Evolutionary conservation across 2,888 invertebrate genomes (phyloP).

Genomic region (Carpatolechia fugitivella): DNA sequence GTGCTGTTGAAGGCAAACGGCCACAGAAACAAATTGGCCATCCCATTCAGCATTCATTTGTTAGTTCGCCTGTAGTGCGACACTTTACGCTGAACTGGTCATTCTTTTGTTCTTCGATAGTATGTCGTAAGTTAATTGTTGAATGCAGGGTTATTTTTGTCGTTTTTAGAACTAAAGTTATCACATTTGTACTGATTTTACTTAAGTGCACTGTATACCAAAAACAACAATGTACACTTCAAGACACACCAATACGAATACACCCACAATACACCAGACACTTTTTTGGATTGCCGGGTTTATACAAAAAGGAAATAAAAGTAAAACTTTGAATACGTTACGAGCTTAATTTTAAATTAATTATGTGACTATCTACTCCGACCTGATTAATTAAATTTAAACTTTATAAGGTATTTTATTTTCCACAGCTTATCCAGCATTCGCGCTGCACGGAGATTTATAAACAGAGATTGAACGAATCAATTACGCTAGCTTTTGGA

Average conservation of each 20-base stretch:
- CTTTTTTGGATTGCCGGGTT: too few relatives aligned
- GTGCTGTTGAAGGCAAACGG: slow-evolving; percentile 12
- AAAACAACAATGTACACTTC: too few relatives aligned
- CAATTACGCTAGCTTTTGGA: slow-evolving; percentile 11
- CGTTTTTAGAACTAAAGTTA: too few relatives aligned
- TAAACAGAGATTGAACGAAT: slow-evolving; percentile 14
- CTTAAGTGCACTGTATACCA: too few relatives aligned
- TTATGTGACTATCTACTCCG: background rate
- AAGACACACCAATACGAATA: too few relatives aligned
- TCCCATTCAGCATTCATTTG: slow-evolving; percentile 40
- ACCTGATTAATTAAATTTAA: background rate
- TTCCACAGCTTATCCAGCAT: background rate
- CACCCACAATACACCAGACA: too few relatives aligned
- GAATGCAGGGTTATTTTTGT: too few relatives aligned
- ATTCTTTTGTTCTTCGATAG: slow-evolving; percentile 28
- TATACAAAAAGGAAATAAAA: too few relatives aligned
- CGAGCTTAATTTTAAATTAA: too few relatives aligned
- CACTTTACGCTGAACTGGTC: slow-evolving; percentile 36
- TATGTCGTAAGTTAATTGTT: slow-evolving; percentile 11
- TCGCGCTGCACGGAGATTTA: slow-evolving; percentile 15
- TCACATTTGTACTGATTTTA: too few relatives aligned
- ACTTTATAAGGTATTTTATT: background rate
- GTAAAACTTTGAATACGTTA: too few relatives aligned
- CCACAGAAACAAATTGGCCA: slow-evolving; percentile 28
- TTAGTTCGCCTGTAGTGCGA: slow-evolving; percentile 39